Percentiles rank a stretch among this genome's conserved stretches.
These are phyloP conservation scores for Drosophila meridiana DNA, from an alignment of 2,888 invertebrate species.

Conservation along the genomic window DNA sequence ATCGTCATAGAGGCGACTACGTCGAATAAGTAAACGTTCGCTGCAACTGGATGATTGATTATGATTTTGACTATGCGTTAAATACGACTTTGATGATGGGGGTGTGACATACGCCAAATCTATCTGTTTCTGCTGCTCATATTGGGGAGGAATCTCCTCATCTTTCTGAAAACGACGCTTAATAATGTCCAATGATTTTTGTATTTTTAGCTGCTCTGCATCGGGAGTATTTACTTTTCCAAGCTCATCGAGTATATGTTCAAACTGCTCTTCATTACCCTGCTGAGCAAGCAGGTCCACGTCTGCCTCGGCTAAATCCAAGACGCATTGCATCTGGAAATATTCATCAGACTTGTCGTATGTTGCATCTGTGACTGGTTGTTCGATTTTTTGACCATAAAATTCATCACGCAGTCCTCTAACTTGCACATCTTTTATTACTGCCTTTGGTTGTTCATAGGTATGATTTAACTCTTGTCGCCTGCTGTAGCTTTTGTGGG, in stretches of 20 bases:
- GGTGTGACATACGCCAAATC: conserved; percentile 26
- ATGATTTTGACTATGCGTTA: conserved; percentile 24
- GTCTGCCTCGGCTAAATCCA: conserved; percentile 79
- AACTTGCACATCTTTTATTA: conserved; percentile 16
- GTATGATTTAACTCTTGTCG: conserved; percentile 65
- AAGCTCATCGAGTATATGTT: conserved; percentile 82
- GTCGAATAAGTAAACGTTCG: conserved; percentile 83
- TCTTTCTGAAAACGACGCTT: conserved; percentile 82
- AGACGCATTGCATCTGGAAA: conserved; percentile 78
- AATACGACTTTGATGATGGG: conserved; percentile 22
- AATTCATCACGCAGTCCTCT: conserved; percentile 27
- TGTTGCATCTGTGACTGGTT: conserved; percentile 76
- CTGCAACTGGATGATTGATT: conserved; percentile 49
- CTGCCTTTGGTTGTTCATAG: conserved; percentile 58
- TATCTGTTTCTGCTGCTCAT: conserved; percentile 20
- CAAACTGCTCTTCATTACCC: conserved; percentile 83
- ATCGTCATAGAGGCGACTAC: conserved; percentile 84
- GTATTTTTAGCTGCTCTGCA: conserved; percentile 83
- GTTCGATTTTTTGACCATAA: conserved; percentile 63
- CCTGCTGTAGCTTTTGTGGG: conserved; percentile 22
- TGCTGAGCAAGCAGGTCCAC: conserved; percentile 81
- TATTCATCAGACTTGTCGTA: conserved; percentile 65
- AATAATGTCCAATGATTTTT: conserved; percentile 84
- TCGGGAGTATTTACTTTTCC: conserved; percentile 77
- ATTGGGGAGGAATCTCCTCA: conserved; percentile 37